These are phyloP conservation scores for Microctenopoma steveboyesi DNA, from an alignment of 2,797 vertebrate genomes.

Conservation along the genomic window DNA sequence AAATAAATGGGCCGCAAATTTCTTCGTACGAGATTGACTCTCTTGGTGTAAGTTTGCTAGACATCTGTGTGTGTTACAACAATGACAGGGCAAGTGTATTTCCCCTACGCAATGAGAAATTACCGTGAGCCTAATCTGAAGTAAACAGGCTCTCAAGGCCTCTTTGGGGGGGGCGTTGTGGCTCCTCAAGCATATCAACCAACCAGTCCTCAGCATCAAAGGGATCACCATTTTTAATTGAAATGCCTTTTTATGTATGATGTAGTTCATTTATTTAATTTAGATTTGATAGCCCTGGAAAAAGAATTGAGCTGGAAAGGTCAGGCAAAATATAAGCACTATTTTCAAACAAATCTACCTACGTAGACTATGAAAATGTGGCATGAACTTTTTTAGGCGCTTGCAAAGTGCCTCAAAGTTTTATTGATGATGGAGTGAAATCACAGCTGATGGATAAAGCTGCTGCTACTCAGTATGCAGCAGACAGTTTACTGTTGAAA, in stretches of 20 bases:
- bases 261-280: conserved; percentile 77
- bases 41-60: conserved; percentile 33
- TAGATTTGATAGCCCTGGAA: conserved; percentile 64
- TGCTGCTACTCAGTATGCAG: conserved; percentile 65
- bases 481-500: conserved; percentile 41
- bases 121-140: conserved; percentile 65
- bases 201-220: conserved; percentile 65
- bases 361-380: conserved; percentile 54
- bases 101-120: conserved; percentile 62
- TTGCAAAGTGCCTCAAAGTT: conserved; percentile 70
- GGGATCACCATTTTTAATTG: conserved; percentile 73
- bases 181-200: conserved; percentile 65
- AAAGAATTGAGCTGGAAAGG: conserved; percentile 72
- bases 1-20: conserved; percentile 23
- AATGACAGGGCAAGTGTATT: conserved; percentile 36
- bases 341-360: conserved; percentile 69
- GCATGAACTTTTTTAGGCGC: conserved; percentile 55
- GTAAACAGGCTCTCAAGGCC: conserved; percentile 61
- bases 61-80: conserved; percentile 42
- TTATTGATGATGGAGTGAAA: conserved; percentile 65
- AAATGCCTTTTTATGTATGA: conserved; percentile 74
- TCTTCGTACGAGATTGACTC: conserved; percentile 6
- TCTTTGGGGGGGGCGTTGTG: conserved; percentile 39
- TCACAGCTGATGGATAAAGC: conserved; percentile 63
- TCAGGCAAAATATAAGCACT: conserved; percentile 67